Conservation (phyloP, 2,113 vertebrate species). For the Oenanthe oenanthe region DNA sequence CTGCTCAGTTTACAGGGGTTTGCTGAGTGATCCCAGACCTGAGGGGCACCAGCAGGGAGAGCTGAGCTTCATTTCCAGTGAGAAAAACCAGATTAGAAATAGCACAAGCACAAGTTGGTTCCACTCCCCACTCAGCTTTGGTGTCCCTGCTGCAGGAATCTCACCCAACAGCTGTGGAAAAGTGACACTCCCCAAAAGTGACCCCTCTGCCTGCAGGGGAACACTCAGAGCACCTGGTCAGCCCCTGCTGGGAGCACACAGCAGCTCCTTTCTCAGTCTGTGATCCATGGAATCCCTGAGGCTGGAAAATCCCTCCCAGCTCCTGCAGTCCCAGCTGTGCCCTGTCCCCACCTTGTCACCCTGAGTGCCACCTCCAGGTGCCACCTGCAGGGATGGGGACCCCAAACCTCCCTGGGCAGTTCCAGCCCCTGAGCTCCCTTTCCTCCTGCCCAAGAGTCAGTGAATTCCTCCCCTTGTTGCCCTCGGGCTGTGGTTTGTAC, state of each 20-base stretch:
- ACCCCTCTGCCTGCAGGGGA: background rate
- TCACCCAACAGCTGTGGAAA: background rate
- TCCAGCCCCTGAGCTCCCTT: background rate
- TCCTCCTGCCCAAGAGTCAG: background rate
- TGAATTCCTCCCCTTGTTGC: background rate
- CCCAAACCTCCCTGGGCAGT: background rate
- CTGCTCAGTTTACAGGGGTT: background rate
- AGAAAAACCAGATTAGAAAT: rapidly evolving
- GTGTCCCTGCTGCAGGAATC: background rate
- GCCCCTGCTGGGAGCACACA: background rate
- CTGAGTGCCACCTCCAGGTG: background rate
- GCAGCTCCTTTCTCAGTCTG: background rate
- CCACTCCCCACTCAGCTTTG: rapidly evolving
- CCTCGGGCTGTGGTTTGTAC: background rate
- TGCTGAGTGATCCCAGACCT: background rate
- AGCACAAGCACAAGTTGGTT: rapidly evolving
- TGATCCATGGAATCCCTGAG: background rate
- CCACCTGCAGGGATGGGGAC: background rate
- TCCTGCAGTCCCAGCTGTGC: background rate
- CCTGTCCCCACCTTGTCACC: background rate
- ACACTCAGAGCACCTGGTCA: rapidly evolving
- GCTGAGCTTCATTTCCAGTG: background rate
- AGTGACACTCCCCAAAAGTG: rapidly evolving
- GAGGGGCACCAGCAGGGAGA: background rate
- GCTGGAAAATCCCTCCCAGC: background rate